Conservation (phyloP, 2,888 invertebrate genomes). For the Steinernema scapterisci region DNA sequence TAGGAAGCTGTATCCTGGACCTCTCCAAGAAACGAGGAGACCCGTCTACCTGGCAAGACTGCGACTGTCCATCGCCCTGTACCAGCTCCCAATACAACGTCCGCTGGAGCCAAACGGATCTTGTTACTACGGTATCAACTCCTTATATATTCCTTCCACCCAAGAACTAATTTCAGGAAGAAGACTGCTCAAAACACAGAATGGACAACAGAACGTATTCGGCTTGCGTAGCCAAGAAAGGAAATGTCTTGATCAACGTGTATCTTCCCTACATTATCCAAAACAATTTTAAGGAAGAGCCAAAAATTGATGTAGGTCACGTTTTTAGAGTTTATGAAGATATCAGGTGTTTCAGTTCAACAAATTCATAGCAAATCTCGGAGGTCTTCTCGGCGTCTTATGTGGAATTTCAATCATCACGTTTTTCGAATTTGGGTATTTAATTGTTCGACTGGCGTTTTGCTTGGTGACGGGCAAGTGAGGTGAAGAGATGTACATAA, state of each 20-base stretch:
- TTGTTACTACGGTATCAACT: conserved; percentile 14
- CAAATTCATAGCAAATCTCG: conserved; percentile 46
- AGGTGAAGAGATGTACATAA: too few species aligned
- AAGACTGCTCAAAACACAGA: background rate
- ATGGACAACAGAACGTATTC: too few species aligned
- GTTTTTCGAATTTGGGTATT: conserved; percentile 48
- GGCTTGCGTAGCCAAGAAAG: too few species aligned
- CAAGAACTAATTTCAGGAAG: background rate
- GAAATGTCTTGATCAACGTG: conserved; percentile 32
- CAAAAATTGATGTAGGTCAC: conserved; percentile 17
- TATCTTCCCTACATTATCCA: conserved; percentile 25
- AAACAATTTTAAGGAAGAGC: conserved; percentile 21
- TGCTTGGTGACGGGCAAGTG: too few species aligned
- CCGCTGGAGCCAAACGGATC: background rate
- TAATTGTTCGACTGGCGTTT: conserved; percentile 20
- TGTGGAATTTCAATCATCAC: conserved; percentile 51
- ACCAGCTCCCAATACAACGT: conserved; percentile 34
- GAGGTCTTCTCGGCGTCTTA: conserved; percentile 51
- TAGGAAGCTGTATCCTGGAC: conserved; percentile 39
- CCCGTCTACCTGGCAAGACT: conserved; percentile 37
- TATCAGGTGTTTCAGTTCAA: conserved; percentile 45
- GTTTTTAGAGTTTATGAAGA: background rate
- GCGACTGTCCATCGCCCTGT: conserved; percentile 42
- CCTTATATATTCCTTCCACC: background rate
- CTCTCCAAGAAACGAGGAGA: conserved; percentile 37